Conservation (phyloP, 1,140 invertebrate genomes). For the Schlechtendalia chinensis region DNA sequence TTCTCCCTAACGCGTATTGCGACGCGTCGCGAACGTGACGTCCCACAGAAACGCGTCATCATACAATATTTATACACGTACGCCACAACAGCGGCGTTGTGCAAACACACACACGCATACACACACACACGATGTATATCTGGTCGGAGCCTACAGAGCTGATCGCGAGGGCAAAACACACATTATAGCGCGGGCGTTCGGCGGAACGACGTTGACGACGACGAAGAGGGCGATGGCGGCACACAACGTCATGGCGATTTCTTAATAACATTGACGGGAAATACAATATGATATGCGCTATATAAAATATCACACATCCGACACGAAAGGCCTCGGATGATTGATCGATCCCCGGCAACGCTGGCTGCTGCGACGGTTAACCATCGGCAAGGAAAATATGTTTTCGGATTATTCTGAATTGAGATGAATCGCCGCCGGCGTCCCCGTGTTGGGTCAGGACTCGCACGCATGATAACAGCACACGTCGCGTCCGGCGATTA, state of each 20-base stretch:
- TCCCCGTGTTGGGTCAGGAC: neutral
- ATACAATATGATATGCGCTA: slow-evolving; percentile 39
- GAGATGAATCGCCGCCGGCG: slow-evolving; percentile 36
- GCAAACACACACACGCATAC: no score
- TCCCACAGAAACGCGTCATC: no score
- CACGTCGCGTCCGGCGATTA: neutral
- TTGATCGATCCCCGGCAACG: slow-evolving; percentile 25
- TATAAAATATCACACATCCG: slow-evolving; percentile 38
- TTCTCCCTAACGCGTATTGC: no score
- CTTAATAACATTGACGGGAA: slow-evolving; percentile 44
- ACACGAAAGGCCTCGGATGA: slow-evolving; percentile 48
- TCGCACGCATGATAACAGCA: neutral
- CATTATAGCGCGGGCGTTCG: neutral
- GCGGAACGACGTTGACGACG: no score
- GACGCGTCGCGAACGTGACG: no score
- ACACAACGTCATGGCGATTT: neutral
- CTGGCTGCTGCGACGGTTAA: neutral
- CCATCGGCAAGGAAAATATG: slow-evolving; percentile 45
- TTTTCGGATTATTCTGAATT: slow-evolving; percentile 48
- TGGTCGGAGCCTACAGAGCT: no score
- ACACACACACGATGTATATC: no score
- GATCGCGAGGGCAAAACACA: neutral
- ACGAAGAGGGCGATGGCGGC: neutral
- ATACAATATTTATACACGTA: no score
- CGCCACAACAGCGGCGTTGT: no score